A percentile compares a stretch with the other conserved stretches of the same genome.
Conservation (phyloP, 2,888 invertebrate genomes). For the Protonemura montana region DNA sequence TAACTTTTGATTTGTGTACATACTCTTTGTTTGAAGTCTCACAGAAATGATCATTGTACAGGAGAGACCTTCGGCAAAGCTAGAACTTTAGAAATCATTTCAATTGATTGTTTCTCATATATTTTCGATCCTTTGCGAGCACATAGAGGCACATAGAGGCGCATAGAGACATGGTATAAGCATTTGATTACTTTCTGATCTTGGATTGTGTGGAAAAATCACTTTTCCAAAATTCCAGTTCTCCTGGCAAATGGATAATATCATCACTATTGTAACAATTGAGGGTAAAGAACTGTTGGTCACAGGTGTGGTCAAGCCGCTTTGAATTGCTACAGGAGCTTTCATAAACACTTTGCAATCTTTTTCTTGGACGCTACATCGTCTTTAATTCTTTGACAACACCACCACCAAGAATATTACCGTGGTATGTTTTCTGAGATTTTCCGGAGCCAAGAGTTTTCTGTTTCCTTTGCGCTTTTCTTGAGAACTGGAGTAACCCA, state of each 20-base stretch:
- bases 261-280: background rate
- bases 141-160: background rate
- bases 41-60: background rate
- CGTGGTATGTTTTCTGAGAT: background rate
- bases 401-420: background rate
- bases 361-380: background rate
- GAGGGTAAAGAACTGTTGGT: constrained; percentile 8
- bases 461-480: constrained; percentile 17
- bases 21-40: constrained; percentile 34
- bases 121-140: background rate
- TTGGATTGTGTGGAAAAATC: background rate
- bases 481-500: background rate
- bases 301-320: constrained; percentile 7
- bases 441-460: constrained; percentile 39
- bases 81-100: background rate
- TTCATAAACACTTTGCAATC: background rate
- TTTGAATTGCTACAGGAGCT: background rate
- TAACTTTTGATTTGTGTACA: constrained; percentile 41
- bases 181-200: background rate
- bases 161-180: background rate
- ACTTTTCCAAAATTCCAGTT: background rate
- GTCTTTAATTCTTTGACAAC: background rate
- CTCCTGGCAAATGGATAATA: background rate
- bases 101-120: background rate
- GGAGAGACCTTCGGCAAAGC: background rate